Conservation (phyloP, 2,888 invertebrate genomes). For the Pimpla rufipes region DNA sequence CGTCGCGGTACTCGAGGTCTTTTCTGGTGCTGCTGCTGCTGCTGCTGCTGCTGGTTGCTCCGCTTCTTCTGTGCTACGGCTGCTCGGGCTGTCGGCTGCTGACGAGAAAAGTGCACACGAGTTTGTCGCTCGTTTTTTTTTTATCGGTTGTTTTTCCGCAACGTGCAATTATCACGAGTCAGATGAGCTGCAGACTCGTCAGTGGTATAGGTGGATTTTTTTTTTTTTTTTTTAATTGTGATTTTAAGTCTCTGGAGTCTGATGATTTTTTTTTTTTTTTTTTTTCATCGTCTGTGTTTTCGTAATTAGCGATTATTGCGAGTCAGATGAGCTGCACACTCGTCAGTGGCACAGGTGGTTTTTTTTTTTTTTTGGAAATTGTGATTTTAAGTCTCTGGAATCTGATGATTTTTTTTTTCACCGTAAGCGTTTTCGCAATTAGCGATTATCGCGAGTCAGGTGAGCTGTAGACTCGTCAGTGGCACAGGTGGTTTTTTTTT, state of each 20-base stretch:
- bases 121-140: slow-evolving; percentile 14
- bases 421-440: background rate
- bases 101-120: slow-evolving; percentile 24
- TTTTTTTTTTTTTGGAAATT: background rate
- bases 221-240: background rate
- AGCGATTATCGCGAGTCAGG: slow-evolving; percentile 47
- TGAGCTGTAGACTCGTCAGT: slow-evolving; percentile 1
- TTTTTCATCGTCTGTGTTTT: slow-evolving; percentile 18
- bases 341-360: background rate
- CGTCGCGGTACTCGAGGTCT: slow-evolving; percentile 58
- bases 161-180: slow-evolving; percentile 45
- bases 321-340: slow-evolving; percentile 21
- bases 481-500: background rate
- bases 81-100: slow-evolving; percentile 9
- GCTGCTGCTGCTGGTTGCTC: background rate
- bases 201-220: background rate
- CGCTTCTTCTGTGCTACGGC: background rate
- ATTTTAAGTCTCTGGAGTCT: background rate
- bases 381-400: background rate
- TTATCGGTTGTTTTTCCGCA: slow-evolving; percentile 8
- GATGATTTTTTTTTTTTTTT: background rate
- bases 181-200: slow-evolving; percentile 16
- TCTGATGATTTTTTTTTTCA: slow-evolving; percentile 16
- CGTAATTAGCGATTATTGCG: slow-evolving; percentile 37
- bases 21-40: slow-evolving; percentile 32